A percentile compares a stretch with the other conserved stretches of the same genome.
These are phyloP conservation scores for Rhysida immarginata DNA, from an alignment of 1,140 invertebrate species.

Conservation along the genomic window DNA sequence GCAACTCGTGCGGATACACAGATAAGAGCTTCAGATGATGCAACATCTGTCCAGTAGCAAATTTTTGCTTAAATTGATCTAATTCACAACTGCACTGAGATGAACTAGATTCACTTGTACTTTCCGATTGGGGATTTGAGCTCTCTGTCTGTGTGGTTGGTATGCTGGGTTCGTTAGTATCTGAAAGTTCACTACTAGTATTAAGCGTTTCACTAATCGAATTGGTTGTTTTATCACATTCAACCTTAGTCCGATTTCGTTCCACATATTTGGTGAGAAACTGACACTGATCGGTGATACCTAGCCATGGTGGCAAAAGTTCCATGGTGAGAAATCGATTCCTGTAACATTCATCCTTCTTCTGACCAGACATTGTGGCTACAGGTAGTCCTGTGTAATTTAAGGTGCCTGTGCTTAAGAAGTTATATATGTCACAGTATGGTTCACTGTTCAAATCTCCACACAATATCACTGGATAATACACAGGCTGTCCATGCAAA, in stretches of 20 bases:
- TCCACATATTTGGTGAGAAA: constrained; percentile 23
- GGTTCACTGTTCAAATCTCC: constrained; percentile 80
- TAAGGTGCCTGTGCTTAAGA: constrained; percentile 49
- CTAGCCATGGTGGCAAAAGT: constrained; percentile 37
- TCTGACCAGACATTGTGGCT: constrained; percentile 26
- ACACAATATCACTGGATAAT: constrained; percentile 63
- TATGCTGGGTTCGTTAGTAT: too few relatives aligned
- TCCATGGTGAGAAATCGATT: constrained; percentile 14
- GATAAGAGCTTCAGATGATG: constrained; percentile 28
- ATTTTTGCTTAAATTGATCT: neutral
- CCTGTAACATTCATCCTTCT: constrained; percentile 9
- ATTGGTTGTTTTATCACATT: neutral
- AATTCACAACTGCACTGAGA: neutral
- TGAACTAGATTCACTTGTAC: neutral
- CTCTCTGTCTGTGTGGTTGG: neutral
- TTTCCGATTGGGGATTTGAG: neutral
- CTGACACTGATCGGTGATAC: constrained; percentile 49
- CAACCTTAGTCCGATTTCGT: neutral
- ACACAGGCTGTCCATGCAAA: constrained; percentile 26
- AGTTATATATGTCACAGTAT: constrained; percentile 49
- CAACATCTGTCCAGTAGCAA: constrained; percentile 13
- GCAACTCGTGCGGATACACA: constrained; percentile 21
- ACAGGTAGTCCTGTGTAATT: constrained; percentile 33
- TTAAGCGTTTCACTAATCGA: too few relatives aligned
- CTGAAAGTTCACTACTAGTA: neutral